Evolutionary conservation across 2,888 invertebrate species (phyloP), one percentile per base, ranked within the genome.

Genomic region (Melipona bicolor): DNA sequence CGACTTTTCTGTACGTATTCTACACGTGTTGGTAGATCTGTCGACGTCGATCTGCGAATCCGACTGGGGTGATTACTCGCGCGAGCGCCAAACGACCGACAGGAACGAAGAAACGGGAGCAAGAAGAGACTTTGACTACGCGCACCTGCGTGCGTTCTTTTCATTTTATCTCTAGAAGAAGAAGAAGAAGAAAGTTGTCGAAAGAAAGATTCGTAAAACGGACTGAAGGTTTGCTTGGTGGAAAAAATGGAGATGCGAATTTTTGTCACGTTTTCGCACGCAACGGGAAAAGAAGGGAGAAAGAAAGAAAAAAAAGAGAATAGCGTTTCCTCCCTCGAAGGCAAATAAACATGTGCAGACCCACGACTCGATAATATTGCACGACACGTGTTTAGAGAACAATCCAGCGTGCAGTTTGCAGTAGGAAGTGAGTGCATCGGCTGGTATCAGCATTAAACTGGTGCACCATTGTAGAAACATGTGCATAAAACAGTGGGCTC

Each of bases 401-500:
- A 86, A 86, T 86, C 59, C 85, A 19, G 73, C 59, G 77, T 70
- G 62, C 68, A 77, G 80, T 62, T 65, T 70, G 81, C 85, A 77
- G 81, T 85, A 86, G 85, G 85, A 86, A 86, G 85, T 74, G 75
- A 81, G 85, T 49, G 85, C 81, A 76, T 56, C 79, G 83, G 43
- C 13, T 50, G 81, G 78, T 85, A 86, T 86, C 85, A 85, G 85
- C 85, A 85, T 85, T 86, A 85, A 86, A 86, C 85, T 86, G 81
- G 85, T 86, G 85, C 85, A 85, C 76, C 81, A 81, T 88, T 88
- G 81, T 83, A 85, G 76, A 77, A 81, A 87, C 79, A 83, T 84
- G 77, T 79, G 88, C 88, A 78, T 88, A 87, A 87, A 87, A 80
- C 79, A 76, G 82, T 81, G 73, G 61, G 79, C 81, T 43, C 72